A percentile compares a stretch with the other conserved stretches of the same genome.
phyloP scores from a whole-genome alignment of 2,797 vertebrate genomes.

The Phyllotis vaccarum region DNA sequence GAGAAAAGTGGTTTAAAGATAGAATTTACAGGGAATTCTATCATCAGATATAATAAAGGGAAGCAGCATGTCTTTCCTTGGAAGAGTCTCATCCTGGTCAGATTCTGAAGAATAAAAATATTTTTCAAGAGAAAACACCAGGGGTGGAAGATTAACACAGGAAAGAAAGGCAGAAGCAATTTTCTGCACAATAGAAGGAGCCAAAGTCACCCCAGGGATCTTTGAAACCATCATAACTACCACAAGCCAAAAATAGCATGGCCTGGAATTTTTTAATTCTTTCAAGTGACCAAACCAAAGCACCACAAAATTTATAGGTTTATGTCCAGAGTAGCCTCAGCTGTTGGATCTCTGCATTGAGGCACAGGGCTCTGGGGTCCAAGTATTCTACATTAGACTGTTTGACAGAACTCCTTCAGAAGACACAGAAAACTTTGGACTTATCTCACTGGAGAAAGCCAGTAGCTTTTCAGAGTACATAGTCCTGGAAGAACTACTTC shows the following conservation, averaged over 20 bases:
- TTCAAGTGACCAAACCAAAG: neutral
- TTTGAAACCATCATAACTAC: neutral
- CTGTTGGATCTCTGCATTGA: neutral
- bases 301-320: neutral
- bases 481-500: neutral
- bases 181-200: neutral
- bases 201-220: neutral
- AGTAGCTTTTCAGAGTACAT: neutral
- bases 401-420: neutral
- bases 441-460: neutral
- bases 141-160: neutral
- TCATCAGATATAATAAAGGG: neutral
- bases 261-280: neutral
- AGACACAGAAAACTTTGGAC: too few relatives aligned
- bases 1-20: neutral
- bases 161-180: neutral
- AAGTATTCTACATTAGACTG: neutral
- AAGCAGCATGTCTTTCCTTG: neutral
- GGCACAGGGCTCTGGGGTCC: neutral
- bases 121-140: neutral
- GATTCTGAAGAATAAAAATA: constrained; percentile 2
- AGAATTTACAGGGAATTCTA: neutral
- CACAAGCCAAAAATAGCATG: too few relatives aligned
- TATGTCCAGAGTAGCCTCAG: neutral
- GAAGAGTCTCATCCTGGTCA: neutral